Conservation (phyloP, 2,797 vertebrate genomes). For the Apogon talboti region DNA sequence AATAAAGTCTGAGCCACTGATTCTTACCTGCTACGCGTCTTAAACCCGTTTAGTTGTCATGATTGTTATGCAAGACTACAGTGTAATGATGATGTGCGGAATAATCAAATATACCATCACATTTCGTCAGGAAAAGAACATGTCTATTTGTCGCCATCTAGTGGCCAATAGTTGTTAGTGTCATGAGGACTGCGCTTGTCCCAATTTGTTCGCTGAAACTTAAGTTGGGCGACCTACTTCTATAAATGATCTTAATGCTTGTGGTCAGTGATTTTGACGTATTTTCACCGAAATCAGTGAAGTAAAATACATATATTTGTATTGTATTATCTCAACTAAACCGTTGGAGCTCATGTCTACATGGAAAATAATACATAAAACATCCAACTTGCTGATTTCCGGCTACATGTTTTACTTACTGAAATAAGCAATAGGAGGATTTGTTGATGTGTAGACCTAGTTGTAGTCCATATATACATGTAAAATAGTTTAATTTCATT, state of each 20-base stretch:
- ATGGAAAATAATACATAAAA: too few species aligned
- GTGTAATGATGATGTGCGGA: slow-evolving; percentile 67
- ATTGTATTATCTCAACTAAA: too few species aligned
- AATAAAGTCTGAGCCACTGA: not conserved
- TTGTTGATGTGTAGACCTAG: too few species aligned
- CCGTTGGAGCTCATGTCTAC: too few species aligned
- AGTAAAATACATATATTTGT: too few species aligned
- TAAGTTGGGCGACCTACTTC: slow-evolving; percentile 39
- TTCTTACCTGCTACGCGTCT: slow-evolving; percentile 71
- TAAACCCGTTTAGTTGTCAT: slow-evolving; percentile 74
- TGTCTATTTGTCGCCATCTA: slow-evolving; percentile 70
- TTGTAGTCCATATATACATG: too few species aligned
- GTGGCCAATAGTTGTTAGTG: slow-evolving; percentile 21
- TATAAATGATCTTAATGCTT: not conserved
- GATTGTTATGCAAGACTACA: slow-evolving; percentile 78
- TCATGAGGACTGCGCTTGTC: slow-evolving; percentile 12
- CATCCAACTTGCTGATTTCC: too few species aligned
- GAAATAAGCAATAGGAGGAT: too few species aligned
- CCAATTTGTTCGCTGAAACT: not conserved
- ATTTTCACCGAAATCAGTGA: too few species aligned
- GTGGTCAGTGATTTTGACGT: not conserved
- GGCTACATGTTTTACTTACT: too few species aligned
- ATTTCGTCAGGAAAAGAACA: slow-evolving; percentile 27
- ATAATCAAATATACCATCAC: slow-evolving; percentile 74
- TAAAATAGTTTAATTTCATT: too few species aligned